These are phyloP conservation scores for Aphelenchoides besseyi DNA, from an alignment of 1,140 invertebrate genomes.

Conservation along the genomic window DNA sequence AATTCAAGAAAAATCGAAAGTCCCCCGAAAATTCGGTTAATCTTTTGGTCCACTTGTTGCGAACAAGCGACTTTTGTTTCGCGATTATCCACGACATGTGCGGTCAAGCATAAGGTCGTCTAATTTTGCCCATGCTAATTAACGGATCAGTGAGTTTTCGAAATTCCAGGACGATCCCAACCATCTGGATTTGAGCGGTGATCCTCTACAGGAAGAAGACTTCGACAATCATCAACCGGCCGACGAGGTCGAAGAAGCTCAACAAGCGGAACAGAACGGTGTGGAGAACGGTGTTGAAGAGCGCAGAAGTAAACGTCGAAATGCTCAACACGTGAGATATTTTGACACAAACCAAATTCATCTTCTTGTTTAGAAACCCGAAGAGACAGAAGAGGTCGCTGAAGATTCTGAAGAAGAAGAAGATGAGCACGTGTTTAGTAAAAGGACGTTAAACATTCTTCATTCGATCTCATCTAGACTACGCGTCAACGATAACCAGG, in stretches of 20 bases:
- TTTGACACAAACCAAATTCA: not conserved
- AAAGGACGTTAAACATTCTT: slow-evolving; percentile 40
- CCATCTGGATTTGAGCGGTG: not conserved
- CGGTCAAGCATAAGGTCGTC: not conserved
- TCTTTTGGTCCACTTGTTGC: not conserved
- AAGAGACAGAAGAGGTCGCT: slow-evolving; percentile 10
- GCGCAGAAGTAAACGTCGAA: not conserved
- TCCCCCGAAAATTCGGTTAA: not conserved
- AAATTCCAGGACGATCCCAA: slow-evolving; percentile 14
- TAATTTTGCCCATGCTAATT: not conserved
- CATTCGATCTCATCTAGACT: slow-evolving; percentile 41
- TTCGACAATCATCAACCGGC: not conserved
- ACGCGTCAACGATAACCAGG: slow-evolving; percentile 37
- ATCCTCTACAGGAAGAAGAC: slow-evolving; percentile 1
- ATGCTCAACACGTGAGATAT: slow-evolving; percentile 11
- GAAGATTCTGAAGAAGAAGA: slow-evolving; percentile 42
- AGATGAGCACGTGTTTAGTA: slow-evolving; percentile 48
- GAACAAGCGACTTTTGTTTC: not conserved
- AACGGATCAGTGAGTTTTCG: no score
- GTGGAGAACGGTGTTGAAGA: slow-evolving; percentile 2
- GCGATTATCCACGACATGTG: no score
- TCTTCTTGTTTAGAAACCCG: not conserved
- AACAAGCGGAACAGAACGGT: slow-evolving; percentile 14
- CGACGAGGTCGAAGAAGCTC: not conserved
- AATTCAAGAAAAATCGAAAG: not conserved